phyloP scores from a whole-genome alignment of 2,113 vertebrate genomes.

The Hippocampus guttulatus region DNA sequence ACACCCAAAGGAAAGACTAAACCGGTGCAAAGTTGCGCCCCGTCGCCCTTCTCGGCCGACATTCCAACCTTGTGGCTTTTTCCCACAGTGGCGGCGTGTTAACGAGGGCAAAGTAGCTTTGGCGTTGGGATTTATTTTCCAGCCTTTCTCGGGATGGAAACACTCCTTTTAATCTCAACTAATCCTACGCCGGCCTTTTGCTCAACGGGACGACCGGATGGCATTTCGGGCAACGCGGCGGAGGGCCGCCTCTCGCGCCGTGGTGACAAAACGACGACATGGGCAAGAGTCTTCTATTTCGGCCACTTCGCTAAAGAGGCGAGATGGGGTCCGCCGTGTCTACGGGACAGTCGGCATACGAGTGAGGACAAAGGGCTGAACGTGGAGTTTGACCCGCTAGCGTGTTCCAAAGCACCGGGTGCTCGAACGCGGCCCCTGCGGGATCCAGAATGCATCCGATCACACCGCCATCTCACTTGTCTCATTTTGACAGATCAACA shows the following conservation, averaged over 20 bases:
- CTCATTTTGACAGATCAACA: too few relatives aligned
- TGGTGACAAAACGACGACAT: too few relatives aligned
- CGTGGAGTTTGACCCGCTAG: too few relatives aligned
- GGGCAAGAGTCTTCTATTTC: too few relatives aligned
- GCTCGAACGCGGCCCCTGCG: too few relatives aligned
- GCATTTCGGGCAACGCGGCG: conserved; percentile 47
- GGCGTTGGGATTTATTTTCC: conserved; percentile 50
- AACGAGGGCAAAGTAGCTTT: conserved; percentile 58
- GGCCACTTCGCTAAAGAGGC: too few relatives aligned
- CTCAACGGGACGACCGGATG: conserved; percentile 42
- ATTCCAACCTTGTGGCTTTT: conserved; percentile 22
- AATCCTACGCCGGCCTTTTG: conserved; percentile 65
- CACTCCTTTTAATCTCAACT: conserved; percentile 57
- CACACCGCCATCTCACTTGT: too few relatives aligned
- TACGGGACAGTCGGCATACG: too few relatives aligned
- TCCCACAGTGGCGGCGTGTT: conserved; percentile 41
- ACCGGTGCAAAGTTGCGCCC: conserved; percentile 6
- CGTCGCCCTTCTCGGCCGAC: not conserved
- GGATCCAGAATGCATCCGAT: too few relatives aligned
- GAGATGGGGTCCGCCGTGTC: too few relatives aligned
- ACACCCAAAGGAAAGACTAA: conserved; percentile 2
- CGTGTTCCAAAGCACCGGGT: not conserved
- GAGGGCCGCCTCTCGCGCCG: conserved; percentile 17
- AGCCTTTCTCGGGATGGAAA: conserved; percentile 46
- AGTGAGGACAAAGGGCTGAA: too few relatives aligned